Percentiles rank a stretch among this genome's conserved stretches.
Evolutionary conservation across 2,113 vertebrate species (phyloP).

Genomic region (Thymallus thymallus): DNA sequence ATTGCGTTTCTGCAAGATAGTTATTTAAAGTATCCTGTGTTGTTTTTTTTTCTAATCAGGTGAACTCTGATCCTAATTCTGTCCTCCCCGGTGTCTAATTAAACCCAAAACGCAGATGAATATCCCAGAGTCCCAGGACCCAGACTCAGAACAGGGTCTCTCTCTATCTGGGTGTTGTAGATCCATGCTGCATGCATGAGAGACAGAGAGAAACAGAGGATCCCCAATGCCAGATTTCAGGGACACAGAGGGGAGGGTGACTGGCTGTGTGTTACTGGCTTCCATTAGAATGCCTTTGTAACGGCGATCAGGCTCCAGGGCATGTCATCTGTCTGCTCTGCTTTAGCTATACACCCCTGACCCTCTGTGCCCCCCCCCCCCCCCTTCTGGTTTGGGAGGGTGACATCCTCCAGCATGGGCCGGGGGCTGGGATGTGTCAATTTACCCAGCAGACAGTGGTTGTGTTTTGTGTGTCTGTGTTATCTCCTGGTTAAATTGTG

Average conservation of each 20-base stretch:
- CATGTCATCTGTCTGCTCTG: too few species aligned
- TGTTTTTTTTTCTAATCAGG: neutral
- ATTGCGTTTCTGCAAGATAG: too few species aligned
- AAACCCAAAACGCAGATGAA: neutral
- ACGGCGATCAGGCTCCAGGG: slow-evolving; percentile 7
- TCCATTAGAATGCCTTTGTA: slow-evolving; percentile 21
- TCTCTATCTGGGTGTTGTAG: neutral
- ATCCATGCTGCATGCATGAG: too few species aligned
- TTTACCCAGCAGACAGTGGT: slow-evolving; percentile 22
- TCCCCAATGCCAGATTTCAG: neutral
- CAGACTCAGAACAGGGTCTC: neutral
- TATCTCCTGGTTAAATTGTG: neutral
- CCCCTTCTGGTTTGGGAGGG: neutral
- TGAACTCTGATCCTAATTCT: neutral
- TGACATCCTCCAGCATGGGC: neutral
- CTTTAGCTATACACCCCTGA: neutral
- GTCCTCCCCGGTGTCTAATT: neutral
- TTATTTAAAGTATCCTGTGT: too few species aligned
- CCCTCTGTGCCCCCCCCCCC: neutral
- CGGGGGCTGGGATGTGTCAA: neutral
- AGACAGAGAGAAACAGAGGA: neutral
- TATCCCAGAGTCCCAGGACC: neutral
- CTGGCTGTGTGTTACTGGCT: slow-evolving; percentile 10
- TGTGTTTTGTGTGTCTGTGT: slow-evolving; percentile 14
- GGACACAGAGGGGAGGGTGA: neutral